Conservation (phyloP, 2,888 invertebrate species). For the Drosophila phalerata region DNA sequence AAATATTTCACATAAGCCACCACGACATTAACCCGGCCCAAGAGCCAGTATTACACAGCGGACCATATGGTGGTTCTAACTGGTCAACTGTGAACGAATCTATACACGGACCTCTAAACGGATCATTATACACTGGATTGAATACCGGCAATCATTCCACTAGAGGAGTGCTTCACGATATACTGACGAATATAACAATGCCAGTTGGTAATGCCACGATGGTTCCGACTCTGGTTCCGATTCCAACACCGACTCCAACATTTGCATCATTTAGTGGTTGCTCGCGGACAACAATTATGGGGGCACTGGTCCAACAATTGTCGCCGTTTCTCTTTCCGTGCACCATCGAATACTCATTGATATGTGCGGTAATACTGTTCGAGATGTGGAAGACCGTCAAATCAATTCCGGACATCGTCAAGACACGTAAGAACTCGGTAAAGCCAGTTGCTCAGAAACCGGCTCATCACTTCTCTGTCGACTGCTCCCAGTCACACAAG, state of each 20-base stretch:
- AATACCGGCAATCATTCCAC: conserved; percentile 33
- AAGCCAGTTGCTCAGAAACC: conserved; percentile 83
- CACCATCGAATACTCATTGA: conserved; percentile 95
- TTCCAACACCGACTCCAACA: conserved; percentile 31
- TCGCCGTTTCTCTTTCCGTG: conserved; percentile 95
- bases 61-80: conserved; percentile 61
- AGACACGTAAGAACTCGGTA: conserved; percentile 83
- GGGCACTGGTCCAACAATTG: conserved; percentile 89
- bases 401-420: conserved; percentile 87
- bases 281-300: conserved; percentile 89
- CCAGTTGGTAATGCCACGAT: conserved; percentile 82
- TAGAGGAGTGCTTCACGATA: conserved; percentile 10
- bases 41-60: conserved; percentile 51
- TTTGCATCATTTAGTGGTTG: conserved; percentile 84
- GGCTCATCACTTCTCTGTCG: conserved; percentile 90
- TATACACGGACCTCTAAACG: conserved; percentile 39
- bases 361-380: conserved; percentile 94
- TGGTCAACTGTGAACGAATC: conserved; percentile 76
- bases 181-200: conserved; percentile 54
- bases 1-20: conserved; percentile 91
- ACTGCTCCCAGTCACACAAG: conserved; percentile 94
- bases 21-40: conserved; percentile 59
- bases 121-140: conserved; percentile 19
- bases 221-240: conserved; percentile 30
- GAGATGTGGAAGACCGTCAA: conserved; percentile 96